A percentile compares a stretch with the other conserved stretches of the same genome.
phyloP scores from a whole-genome alignment of 2,888 invertebrate species.

The Sarcophaga carnaria region DNA sequence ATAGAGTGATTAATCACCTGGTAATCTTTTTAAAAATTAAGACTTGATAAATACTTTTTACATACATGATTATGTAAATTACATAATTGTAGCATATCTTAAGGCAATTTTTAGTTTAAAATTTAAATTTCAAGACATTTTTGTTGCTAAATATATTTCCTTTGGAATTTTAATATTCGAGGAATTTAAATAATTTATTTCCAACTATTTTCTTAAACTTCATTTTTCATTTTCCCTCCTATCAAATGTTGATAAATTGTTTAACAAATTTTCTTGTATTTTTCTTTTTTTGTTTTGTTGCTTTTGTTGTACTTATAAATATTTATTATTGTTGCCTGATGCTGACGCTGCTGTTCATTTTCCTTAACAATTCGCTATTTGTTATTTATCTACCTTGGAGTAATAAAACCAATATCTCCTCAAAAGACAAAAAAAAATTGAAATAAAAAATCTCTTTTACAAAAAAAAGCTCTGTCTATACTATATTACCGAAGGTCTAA shows the following conservation, averaged over 20 bases:
- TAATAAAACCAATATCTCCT: constrained; percentile 37
- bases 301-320: neutral
- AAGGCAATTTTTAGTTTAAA: too few species aligned
- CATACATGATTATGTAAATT: too few species aligned
- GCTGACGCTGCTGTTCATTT: neutral
- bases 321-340: constrained; percentile 6
- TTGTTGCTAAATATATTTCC: too few species aligned
- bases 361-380: constrained; percentile 54
- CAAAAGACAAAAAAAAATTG: constrained; percentile 1
- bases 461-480: neutral
- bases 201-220: constrained; percentile 3
- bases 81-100: too few species aligned
- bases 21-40: too few species aligned
- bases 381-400: constrained; percentile 47
- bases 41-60: too few species aligned
- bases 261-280: constrained; percentile 30
- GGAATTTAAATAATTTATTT: constrained; percentile 28
- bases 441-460: constrained; percentile 15
- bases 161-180: neutral
- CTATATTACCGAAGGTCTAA: constrained; percentile 64
- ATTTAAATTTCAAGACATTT: too few species aligned
- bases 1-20: too few species aligned
- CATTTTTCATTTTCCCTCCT: constrained; percentile 7
- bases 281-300: constrained; percentile 1
- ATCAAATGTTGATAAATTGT: constrained; percentile 59